phyloP scores from a whole-genome alignment of 2,888 invertebrate genomes.

The Apoda limacodes region DNA sequence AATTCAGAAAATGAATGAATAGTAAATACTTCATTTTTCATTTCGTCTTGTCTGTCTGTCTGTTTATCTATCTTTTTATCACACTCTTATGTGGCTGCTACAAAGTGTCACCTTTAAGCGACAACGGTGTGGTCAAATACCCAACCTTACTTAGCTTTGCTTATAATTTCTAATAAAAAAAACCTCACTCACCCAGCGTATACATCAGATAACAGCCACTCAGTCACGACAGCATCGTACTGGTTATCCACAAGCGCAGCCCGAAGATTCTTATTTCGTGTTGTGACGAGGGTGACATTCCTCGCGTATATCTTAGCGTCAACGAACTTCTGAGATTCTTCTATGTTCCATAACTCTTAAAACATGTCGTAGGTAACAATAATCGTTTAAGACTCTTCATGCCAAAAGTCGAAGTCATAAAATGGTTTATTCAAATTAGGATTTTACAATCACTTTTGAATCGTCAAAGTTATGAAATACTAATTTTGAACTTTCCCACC shows the following conservation, averaged over 20 bases:
- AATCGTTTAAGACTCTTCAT: conserved; percentile 16
- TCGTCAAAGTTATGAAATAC: background rate
- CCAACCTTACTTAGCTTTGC: too few species aligned
- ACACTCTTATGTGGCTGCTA: too few species aligned
- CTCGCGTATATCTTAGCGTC: conserved; percentile 12
- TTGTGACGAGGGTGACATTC: conserved; percentile 24
- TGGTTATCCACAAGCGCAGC: conserved; percentile 23
- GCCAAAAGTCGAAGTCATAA: conserved; percentile 23
- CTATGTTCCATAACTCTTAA: too few species aligned
- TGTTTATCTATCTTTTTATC: too few species aligned
- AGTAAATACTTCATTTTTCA: too few species aligned
- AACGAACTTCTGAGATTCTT: background rate
- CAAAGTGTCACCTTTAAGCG: too few species aligned
- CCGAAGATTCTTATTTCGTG: conserved; percentile 23
- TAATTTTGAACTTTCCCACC: background rate
- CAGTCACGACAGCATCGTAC: conserved; percentile 43
- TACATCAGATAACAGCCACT: conserved; percentile 39
- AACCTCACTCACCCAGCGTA: conserved; percentile 32
- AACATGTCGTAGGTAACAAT: conserved; percentile 17
- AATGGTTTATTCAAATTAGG: too few species aligned
- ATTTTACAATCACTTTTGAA: too few species aligned
- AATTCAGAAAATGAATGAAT: too few species aligned
- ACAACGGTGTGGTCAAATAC: too few species aligned
- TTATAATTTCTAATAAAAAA: too few species aligned
- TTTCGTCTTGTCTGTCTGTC: too few species aligned